Evolutionary conservation across 2,888 invertebrate genomes (phyloP).

Genomic region (Ligdia adustata): DNA sequence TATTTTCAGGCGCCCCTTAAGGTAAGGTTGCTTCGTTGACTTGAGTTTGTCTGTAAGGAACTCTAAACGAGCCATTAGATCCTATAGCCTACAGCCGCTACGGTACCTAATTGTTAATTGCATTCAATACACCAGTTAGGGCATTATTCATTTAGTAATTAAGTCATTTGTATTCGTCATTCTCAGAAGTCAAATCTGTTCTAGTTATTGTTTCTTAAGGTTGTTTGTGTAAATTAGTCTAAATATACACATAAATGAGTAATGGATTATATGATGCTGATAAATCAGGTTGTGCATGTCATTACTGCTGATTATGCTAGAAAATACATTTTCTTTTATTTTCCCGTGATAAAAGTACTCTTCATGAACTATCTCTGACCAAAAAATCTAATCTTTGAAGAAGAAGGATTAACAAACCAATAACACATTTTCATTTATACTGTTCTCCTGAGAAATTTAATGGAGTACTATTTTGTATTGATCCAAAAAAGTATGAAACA

Average conservation of each 20-base stretch:
- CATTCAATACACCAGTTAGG: slow-evolving; percentile 17
- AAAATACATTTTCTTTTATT: too few species aligned
- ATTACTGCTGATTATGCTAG: not conserved
- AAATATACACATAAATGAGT: slow-evolving; percentile 8
- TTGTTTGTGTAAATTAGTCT: slow-evolving; percentile 10
- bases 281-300: not conserved
- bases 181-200: slow-evolving; percentile 14
- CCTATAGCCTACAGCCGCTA: slow-evolving; percentile 17
- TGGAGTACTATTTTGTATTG: too few species aligned
- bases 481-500: too few species aligned
- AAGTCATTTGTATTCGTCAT: slow-evolving; percentile 24
- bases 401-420: too few species aligned
- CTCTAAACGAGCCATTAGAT: slow-evolving; percentile 14
- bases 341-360: too few species aligned
- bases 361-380: too few species aligned
- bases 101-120: slow-evolving; percentile 25
- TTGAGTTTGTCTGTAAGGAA: slow-evolving; percentile 2
- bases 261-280: slow-evolving; percentile 5
- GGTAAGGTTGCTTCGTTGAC: too few species aligned
- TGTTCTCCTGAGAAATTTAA: too few species aligned
- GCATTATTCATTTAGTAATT: slow-evolving; percentile 24
- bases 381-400: too few species aligned
- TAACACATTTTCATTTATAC: too few species aligned
- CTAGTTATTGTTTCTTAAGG: slow-evolving; percentile 17
- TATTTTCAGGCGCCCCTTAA: too few species aligned